Conservation (phyloP, 2,113 vertebrate species). For the Microcebus ravelobensis region DNA sequence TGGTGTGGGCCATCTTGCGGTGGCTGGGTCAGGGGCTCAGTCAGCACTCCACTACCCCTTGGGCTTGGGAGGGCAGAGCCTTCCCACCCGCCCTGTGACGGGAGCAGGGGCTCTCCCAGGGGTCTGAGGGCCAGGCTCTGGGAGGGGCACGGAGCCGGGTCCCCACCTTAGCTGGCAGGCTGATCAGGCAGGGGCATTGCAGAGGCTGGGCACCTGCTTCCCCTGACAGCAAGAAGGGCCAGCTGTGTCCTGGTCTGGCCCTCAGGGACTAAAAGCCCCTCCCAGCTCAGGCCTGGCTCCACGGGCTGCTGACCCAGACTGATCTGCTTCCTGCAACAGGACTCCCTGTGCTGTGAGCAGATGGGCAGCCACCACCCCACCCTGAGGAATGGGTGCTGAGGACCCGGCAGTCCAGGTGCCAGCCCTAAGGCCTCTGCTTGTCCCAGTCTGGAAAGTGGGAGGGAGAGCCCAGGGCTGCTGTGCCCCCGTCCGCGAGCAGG, state of each 20-base stretch:
- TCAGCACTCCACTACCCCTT: too few species aligned
- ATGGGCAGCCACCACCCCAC: neutral
- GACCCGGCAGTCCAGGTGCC: neutral
- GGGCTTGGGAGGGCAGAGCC: neutral
- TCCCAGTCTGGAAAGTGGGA: neutral
- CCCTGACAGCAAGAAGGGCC: neutral
- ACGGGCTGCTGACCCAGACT: neutral
- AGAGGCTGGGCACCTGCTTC: neutral
- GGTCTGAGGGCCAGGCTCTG: neutral
- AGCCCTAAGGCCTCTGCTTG: neutral
- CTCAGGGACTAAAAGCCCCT: neutral
- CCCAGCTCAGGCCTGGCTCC: neutral
- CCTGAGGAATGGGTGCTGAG: neutral
- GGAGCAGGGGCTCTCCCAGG: neutral
- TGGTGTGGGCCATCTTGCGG: neutral
- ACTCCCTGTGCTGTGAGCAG: neutral
- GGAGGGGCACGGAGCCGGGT: neutral
- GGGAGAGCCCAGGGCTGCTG: neutral
- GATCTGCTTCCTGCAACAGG: neutral
- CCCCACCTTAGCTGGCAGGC: neutral
- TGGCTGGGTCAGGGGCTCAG: neutral
- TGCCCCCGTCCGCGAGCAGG: neutral
- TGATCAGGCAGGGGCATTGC: too few species aligned
- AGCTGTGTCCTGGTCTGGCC: neutral
- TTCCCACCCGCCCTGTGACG: neutral